phyloP scores from a whole-genome alignment of 1,140 invertebrate species.

The Choristoneura fumiferana region DNA sequence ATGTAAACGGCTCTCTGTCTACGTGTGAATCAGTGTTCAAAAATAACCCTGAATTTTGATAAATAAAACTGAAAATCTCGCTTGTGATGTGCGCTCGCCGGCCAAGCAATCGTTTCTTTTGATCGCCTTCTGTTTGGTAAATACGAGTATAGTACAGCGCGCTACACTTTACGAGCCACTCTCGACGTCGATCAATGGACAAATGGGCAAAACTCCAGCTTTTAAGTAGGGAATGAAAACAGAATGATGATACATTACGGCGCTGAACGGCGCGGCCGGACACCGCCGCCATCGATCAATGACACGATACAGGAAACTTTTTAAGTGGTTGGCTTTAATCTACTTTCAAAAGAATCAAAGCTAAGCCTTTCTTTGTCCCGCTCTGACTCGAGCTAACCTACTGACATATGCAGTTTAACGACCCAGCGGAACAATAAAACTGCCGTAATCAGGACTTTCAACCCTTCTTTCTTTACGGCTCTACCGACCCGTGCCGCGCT shows the following conservation, averaged over 20 bases:
- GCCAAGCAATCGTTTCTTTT: slow-evolving; percentile 1
- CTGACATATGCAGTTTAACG: too few relatives aligned
- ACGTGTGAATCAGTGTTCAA: slow-evolving; percentile 1
- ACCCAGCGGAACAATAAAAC: too few relatives aligned
- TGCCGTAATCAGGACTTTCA: too few relatives aligned
- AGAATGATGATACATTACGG: slow-evolving; percentile 9
- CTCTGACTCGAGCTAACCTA: too few relatives aligned
- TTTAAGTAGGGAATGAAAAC: neutral
- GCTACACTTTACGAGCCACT: slow-evolving; percentile 20
- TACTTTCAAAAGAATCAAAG: too few relatives aligned
- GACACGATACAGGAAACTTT: slow-evolving; percentile 4
- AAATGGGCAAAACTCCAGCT: slow-evolving; percentile 10
- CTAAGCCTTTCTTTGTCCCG: too few relatives aligned
- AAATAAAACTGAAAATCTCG: neutral
- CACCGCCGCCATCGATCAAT: neutral
- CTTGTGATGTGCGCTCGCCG: neutral
- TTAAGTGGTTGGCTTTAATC: neutral
- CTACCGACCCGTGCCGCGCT: too few relatives aligned
- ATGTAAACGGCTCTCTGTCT: neutral
- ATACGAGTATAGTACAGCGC: slow-evolving; percentile 16
- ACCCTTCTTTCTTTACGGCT: too few relatives aligned
- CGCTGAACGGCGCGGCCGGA: neutral
- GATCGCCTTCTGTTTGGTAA: slow-evolving; percentile 8
- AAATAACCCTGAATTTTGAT: neutral
- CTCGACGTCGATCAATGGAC: slow-evolving; percentile 5